These are phyloP conservation scores for Brevimyrus niger DNA, from an alignment of 2,113 vertebrate genomes.

Conservation along the genomic window DNA sequence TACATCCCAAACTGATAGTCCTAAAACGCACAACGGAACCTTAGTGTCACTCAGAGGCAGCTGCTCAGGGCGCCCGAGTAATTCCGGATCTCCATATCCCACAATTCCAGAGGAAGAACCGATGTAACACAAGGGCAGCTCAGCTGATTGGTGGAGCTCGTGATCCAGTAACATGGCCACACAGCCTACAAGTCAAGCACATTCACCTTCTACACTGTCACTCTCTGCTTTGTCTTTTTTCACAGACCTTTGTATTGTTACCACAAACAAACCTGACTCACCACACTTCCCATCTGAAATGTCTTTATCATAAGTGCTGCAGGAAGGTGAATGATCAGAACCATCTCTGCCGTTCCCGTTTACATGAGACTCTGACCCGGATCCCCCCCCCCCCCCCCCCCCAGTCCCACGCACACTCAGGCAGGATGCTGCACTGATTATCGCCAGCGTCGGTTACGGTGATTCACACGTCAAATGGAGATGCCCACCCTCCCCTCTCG, in stretches of 20 bases:
- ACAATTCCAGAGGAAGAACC: constrained; percentile 12
- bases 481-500: constrained; percentile 55
- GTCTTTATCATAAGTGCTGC: constrained; percentile 17
- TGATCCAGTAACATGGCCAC: neutral
- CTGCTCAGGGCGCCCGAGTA: neutral
- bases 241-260: neutral
- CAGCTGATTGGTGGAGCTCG: neutral
- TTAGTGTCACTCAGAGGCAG: constrained; percentile 21
- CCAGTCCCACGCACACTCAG: too few relatives aligned
- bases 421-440: constrained; percentile 5
- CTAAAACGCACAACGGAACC: constrained; percentile 45
- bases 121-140: constrained; percentile 13
- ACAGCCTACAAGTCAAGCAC: neutral
- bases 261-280: neutral
- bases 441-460: constrained; percentile 14
- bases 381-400: constrained; percentile 37
- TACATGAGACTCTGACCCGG: neutral
- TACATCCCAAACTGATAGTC: constrained; percentile 43
- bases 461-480: constrained; percentile 59
- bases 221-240: constrained; percentile 6
- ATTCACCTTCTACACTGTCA: neutral
- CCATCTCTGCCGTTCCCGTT: neutral
- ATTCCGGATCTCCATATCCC: neutral
- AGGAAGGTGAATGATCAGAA: neutral
- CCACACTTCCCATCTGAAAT: constrained; percentile 22